Evolutionary conservation across 2,797 vertebrate genomes (phyloP), one percentile per base, ranked within the genome.

Genomic region (Chelonia mydas): DNA sequence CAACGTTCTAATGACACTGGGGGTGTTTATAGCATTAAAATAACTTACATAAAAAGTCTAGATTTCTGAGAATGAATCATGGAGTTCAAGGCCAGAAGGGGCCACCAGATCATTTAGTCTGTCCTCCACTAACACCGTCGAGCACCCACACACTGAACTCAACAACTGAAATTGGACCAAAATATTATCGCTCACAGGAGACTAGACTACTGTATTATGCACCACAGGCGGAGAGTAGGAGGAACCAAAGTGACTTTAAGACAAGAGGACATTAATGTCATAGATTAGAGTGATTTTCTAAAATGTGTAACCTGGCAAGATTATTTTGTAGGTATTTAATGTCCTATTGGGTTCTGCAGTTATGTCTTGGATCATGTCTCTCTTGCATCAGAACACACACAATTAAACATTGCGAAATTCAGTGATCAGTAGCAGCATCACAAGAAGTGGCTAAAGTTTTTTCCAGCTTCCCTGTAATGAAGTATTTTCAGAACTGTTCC

Each of bases 401-500:
- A 81, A 89, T n/a, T 68, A 86, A 94, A 87, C 77, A 95, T 79
- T 72, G 51, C 76, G 86, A 93, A 90, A 93, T 83, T 88, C 80
- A 65, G 17, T 33, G 21, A 37, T 89, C 9, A 83, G 87, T 41
- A 90, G 74, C 33, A 87, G 37, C 27, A 61, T 28, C 61, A 83
- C 23, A 80, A 94, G 90, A 94, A 96, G 92, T 81, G 37, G 37
- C 37, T 72, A 41, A 41, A 23, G 10, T 68, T 68, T 87, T 80
- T 8, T 59, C 28, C 45, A 77, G 91, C 89, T 80, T 59, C 33
- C 45, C 89, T 2, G 0, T 93, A 93, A 97, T 92, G 87, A 93
- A 80, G 90, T 93, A 76, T 96, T 95, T 94, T 88, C 37, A 82
- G 95, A 92, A 89, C 84, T 85, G 57, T 94, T 23, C 74, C 83